These are phyloP conservation scores for Zapus hudsonius DNA, from an alignment of 2,113 vertebrate genomes.

Conservation along the genomic window DNA sequence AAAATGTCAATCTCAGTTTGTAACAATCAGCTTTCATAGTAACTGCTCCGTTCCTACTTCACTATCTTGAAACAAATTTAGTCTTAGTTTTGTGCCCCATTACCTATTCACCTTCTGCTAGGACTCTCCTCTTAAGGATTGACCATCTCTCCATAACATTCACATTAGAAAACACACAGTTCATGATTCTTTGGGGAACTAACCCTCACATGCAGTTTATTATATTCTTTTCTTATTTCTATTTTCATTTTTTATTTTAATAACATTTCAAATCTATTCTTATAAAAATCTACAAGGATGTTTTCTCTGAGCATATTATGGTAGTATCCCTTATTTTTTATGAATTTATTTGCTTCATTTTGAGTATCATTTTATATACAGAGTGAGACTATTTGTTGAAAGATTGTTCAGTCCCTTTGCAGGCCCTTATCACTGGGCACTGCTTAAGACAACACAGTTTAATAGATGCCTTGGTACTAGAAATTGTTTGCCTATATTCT, in stretches of 20 bases:
- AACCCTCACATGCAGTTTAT: not conserved
- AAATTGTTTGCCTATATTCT: not conserved
- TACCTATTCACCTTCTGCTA: not conserved
- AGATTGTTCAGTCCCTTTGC: not conserved
- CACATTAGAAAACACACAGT: not conserved
- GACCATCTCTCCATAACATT: not conserved
- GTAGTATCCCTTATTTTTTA: not conserved
- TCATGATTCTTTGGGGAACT: not conserved
- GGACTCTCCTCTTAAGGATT: not conserved
- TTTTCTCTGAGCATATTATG: not conserved
- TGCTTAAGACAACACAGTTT: not conserved
- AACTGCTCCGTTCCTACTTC: not conserved
- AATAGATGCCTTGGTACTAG: not conserved
- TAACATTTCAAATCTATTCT: not conserved
- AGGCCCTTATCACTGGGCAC: not conserved
- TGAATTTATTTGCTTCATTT: not conserved
- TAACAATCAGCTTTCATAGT: not conserved
- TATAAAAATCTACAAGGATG: not conserved
- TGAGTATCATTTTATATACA: not conserved
- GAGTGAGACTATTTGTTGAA: not conserved
- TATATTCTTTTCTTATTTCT: not conserved
- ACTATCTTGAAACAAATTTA: not conserved
- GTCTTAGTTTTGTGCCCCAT: not conserved
- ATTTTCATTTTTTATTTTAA: not conserved
- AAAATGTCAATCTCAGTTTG: not conserved